phyloP scores from a whole-genome alignment of 1,140 invertebrate genomes.

The Cotesia glomerata region DNA sequence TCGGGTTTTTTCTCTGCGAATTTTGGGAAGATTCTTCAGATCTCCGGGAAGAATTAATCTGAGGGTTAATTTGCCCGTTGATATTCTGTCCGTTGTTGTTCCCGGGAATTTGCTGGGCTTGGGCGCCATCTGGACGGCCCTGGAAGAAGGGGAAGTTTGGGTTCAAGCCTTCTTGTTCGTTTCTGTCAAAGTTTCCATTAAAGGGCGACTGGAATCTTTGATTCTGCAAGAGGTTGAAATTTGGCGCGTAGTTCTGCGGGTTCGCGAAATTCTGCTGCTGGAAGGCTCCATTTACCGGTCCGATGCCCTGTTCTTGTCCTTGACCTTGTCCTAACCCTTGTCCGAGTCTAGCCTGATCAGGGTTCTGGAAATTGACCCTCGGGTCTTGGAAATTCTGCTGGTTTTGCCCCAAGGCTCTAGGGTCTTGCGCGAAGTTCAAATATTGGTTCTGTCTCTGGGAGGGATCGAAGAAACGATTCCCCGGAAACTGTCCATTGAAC shows the following conservation, averaged over 20 bases:
- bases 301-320: no score
- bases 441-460: not conserved
- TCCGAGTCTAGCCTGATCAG: not conserved
- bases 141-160: slow-evolving; percentile 11
- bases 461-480: slow-evolving; percentile 7
- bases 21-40: not conserved
- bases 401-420: not conserved
- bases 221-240: slow-evolving; percentile 15
- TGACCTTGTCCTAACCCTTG: no score
- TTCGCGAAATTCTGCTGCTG: not conserved
- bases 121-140: not conserved
- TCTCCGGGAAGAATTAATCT: not conserved
- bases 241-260: slow-evolving; percentile 12
- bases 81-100: not conserved
- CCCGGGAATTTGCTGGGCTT: not conserved
- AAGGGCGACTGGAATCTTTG: slow-evolving; percentile 24
- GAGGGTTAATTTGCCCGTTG: not conserved
- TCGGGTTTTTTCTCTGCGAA: not conserved
- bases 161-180: slow-evolving; percentile 20
- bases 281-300: not conserved
- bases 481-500: slow-evolving; percentile 4
- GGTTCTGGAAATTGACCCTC: not conserved
- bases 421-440: not conserved
- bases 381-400: not conserved
- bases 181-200: slow-evolving; percentile 10